Percentiles rank a stretch among this genome's conserved stretches.
phyloP scores from a whole-genome alignment of 2,888 invertebrate species.

The Barypeithes pellucidus region DNA sequence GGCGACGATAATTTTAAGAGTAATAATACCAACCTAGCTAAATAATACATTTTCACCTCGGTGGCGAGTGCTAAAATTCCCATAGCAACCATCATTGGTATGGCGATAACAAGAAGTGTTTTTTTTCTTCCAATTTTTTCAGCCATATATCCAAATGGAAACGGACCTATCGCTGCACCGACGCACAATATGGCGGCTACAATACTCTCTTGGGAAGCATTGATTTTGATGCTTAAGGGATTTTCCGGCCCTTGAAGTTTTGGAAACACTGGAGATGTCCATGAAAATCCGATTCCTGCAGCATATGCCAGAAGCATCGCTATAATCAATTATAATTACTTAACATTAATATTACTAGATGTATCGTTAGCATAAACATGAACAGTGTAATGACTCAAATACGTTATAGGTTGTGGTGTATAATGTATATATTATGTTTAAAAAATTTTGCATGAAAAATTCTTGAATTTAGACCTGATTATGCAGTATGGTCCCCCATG shows the following conservation, averaged over 20 bases:
- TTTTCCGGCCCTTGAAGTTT: conserved; percentile 53
- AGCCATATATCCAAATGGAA: conserved; percentile 56
- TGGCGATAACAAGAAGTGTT: conserved; percentile 76
- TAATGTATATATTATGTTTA: too few relatives aligned
- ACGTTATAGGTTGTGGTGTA: too few relatives aligned
- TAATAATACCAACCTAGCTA: conserved; percentile 69
- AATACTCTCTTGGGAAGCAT: conserved; percentile 58
- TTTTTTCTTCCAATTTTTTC: conserved; percentile 74
- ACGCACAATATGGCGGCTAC: conserved; percentile 59
- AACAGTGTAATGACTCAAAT: too few relatives aligned
- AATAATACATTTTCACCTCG: conserved; percentile 67
- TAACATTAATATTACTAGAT: too few relatives aligned
- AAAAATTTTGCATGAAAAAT: too few relatives aligned
- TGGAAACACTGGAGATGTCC: conserved; percentile 61
- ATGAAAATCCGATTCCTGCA: conserved; percentile 56
- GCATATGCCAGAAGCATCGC: conserved; percentile 55
- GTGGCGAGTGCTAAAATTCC: conserved; percentile 56
- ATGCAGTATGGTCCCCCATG: too few relatives aligned
- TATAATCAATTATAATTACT: too few relatives aligned
- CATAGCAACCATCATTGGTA: conserved; percentile 76
- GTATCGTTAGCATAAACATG: too few relatives aligned
- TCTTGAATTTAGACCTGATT: too few relatives aligned
- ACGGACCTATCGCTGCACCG: conserved; percentile 60
- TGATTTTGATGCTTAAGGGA: conserved; percentile 56
- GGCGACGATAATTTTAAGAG: too few relatives aligned